Percentiles rank a stretch among this genome's conserved stretches.
Conservation (phyloP, 2,888 invertebrate genomes). For the Scaptomyza flava region DNA sequence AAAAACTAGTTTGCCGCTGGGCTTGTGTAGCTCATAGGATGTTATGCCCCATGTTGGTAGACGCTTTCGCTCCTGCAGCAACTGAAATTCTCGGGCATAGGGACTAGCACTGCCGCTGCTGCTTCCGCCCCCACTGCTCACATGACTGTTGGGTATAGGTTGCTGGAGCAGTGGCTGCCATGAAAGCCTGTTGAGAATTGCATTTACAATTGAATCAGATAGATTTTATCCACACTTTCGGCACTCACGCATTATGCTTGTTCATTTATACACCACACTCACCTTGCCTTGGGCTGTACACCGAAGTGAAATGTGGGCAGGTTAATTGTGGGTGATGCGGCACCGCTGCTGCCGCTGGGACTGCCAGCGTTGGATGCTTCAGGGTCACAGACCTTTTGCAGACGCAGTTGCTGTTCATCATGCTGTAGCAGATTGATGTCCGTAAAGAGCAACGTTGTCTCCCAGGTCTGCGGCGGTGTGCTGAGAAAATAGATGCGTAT, state of each 20-base stretch:
- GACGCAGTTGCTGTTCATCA: constrained; percentile 69
- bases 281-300: constrained; percentile 56
- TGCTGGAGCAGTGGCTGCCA: constrained; percentile 94
- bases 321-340: constrained; percentile 50
- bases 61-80: constrained; percentile 95
- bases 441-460: constrained; percentile 93
- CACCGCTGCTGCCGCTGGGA: constrained; percentile 31
- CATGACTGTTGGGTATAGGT: constrained; percentile 87
- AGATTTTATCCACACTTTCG: not conserved
- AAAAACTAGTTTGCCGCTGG: constrained; percentile 94
- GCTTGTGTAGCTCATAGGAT: constrained; percentile 94
- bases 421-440: constrained; percentile 88
- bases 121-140: constrained; percentile 80
- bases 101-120: constrained; percentile 83
- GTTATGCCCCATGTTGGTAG: constrained; percentile 97
- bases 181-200: constrained; percentile 85
- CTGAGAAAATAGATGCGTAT: constrained; percentile 95
- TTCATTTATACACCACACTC: constrained; percentile 1
- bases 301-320: constrained; percentile 48
- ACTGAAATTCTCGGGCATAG: constrained; percentile 94
- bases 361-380: constrained; percentile 27
- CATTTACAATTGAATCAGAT: not conserved
- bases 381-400: constrained; percentile 43
- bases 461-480: constrained; percentile 94
- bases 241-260: not conserved